Conservation (phyloP, 2,797 vertebrate species). For the Limnodromus scolopaceus region DNA sequence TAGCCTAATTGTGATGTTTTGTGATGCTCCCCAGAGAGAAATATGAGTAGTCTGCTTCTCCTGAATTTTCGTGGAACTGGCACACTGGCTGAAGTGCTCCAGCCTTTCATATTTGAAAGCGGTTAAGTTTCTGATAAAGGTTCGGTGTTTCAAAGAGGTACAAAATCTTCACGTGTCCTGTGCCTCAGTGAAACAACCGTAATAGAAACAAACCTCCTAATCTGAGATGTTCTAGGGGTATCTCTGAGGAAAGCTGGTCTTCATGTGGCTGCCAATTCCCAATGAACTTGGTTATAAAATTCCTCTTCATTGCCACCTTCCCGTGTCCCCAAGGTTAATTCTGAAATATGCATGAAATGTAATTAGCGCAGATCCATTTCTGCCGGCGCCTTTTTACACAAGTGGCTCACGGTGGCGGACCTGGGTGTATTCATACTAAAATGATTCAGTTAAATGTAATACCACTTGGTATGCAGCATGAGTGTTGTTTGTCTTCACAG, state of each 20-base stretch:
- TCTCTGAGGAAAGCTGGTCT: neutral
- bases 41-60: neutral
- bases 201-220: neutral
- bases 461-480: conserved; percentile 75
- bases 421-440: conserved; percentile 62
- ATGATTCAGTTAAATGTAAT: conserved; percentile 69
- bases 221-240: neutral
- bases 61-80: neutral
- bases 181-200: neutral
- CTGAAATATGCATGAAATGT: conserved; percentile 59
- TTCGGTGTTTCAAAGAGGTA: neutral
- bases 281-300: neutral
- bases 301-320: neutral
- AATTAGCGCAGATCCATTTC: conserved; percentile 63
- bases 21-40: neutral
- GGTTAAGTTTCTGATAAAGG: neutral
- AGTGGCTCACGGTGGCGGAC: conserved; percentile 49
- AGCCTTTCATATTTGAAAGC: neutral
- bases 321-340: neutral
- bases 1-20: neutral
- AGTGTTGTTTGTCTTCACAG: conserved; percentile 72
- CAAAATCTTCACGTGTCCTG: neutral
- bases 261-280: neutral
- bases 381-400: conserved; percentile 36
- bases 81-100: neutral